Percentiles rank a stretch among this genome's conserved stretches.
Evolutionary conservation across 2,888 invertebrate genomes (phyloP).

Genomic region (Pardosa pseudoannulata): DNA sequence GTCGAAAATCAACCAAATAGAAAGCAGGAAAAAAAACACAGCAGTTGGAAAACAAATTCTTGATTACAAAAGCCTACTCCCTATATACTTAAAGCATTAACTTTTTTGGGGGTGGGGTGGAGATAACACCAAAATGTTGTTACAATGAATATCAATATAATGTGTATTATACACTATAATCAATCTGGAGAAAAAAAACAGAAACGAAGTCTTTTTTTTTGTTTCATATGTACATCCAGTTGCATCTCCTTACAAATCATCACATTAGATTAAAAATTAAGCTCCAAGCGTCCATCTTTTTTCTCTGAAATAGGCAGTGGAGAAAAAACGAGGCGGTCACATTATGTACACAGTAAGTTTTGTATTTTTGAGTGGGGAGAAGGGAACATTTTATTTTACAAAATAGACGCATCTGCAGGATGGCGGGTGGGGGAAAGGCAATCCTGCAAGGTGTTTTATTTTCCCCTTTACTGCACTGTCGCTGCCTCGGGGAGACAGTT

Average conservation of each 20-base stretch:
- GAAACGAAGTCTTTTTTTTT: too few relatives aligned
- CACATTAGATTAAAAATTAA: conserved; percentile 10
- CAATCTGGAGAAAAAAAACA: neutral
- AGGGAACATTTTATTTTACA: neutral
- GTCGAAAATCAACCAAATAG: neutral
- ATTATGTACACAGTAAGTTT: neutral
- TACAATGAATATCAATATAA: neutral
- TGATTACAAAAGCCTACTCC: neutral
- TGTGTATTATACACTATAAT: neutral
- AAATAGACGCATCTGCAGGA: neutral
- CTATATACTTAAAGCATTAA: neutral
- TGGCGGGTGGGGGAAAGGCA: too few relatives aligned
- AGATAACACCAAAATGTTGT: neutral
- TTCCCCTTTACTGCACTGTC: neutral
- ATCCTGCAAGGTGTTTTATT: too few relatives aligned
- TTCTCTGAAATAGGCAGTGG: neutral
- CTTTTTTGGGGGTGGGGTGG: too few relatives aligned
- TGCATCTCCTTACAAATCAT: neutral
- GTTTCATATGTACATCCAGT: neutral
- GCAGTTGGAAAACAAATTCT: neutral
- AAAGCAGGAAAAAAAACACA: neutral
- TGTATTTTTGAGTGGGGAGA: too few relatives aligned
- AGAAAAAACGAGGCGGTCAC: neutral
- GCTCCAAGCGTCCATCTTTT: neutral
- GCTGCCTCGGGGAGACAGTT: conserved; percentile 54